phyloP scores from a whole-genome alignment of 2,113 vertebrate genomes.

The Rattus norvegicus region GRCr8 NC_086021.1:154310001-154310500 shows the following conservation, averaged over 20 bases:
- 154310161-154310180: background rate
- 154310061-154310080: background rate
- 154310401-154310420: background rate
- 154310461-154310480: background rate
- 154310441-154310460: background rate
- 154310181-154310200: background rate
- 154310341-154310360: background rate
- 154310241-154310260: background rate
- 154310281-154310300: background rate
- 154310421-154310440: background rate
- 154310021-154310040: conserved; percentile 92
- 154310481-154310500: background rate
- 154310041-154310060: background rate
- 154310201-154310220: background rate
- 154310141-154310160: background rate
- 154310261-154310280: background rate
- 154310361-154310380: background rate
- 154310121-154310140: background rate
- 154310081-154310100: background rate
- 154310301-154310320: background rate
- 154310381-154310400: background rate
- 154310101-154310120: background rate
- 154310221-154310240: conserved; percentile 22
- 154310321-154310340: background rate
- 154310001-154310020: conserved; percentile 94